Base-by-base conservation (phyloP, 2,113 vertebrate species). In the Rhabdornis inornatus region DNA sequence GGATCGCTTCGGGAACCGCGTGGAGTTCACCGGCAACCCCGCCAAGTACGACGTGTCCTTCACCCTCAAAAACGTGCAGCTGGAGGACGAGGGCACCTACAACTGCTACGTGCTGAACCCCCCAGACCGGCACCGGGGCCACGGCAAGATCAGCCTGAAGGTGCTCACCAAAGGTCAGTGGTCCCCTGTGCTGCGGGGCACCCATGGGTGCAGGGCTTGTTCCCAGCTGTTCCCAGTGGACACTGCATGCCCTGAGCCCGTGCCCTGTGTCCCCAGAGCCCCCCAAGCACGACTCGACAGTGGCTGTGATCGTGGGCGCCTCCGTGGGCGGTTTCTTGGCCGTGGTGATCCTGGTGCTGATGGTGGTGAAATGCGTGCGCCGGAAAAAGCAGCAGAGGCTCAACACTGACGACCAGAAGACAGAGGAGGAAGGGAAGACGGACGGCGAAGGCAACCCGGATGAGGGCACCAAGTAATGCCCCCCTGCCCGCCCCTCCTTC, bases 401-500 rank as follows among this genome's bases (percentile, higher is more conserved):
- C 44, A 99, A 98, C 96, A 98, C 99, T 0, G 99, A 99, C 1
- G 99, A 99, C 96, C 98, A 99, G 98, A 99, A 99, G 98, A 99
- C 99, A 7, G 99, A 99, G 92, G 99, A 99, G 96, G 99, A 99
- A 88, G 99, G 98, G 53, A 99, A 99, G 97, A 98, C 98, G 1
- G 99, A 99, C 0, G 98, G 98, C 2, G 99, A 99, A 94, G 99
- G 98, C 72, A 98, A 98, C 55, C 97, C 97, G 0, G 99, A 99
- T 0, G 99, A 99, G 21, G 99, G 98, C 76, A 97, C 98, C 96
- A 99, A 99, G 99, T 99, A 98, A 98, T 1, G 5, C 6, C 50
- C 53, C 69, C 74, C 39, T 15, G 71, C 80, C 86, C 6, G 1
- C 57, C 87, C 45, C 86, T 59, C 83, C 72, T 72, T 81, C 39